These are phyloP conservation scores for Pangasius mekongensis DNA, from an alignment of 2,797 vertebrate species.

Conservation along the genomic window DNA sequence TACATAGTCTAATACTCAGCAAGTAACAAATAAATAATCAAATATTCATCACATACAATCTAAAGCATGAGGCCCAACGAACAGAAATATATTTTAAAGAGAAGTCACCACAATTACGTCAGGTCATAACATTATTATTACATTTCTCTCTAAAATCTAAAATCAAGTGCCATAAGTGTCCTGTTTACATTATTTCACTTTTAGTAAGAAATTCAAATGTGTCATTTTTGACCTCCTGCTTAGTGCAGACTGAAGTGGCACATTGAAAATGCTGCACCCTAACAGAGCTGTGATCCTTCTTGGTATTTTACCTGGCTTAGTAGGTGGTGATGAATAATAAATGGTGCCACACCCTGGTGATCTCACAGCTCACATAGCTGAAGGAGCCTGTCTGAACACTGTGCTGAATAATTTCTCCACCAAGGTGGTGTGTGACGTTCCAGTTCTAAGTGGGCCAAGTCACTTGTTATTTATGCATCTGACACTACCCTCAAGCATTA, in stretches of 20 bases:
- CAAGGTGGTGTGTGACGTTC: constrained; percentile 2
- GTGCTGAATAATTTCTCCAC: constrained; percentile 20
- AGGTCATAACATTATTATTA: neutral
- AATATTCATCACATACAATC: neutral
- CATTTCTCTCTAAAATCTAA: neutral
- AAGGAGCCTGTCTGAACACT: neutral
- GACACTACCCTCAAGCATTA: constrained; percentile 9
- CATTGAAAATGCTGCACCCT: neutral
- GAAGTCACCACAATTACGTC: neutral
- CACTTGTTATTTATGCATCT: constrained; percentile 19
- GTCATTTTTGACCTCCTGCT: neutral
- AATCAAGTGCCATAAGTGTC: neutral
- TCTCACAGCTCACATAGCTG: constrained; percentile 3
- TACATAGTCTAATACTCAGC: neutral
- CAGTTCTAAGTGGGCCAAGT: constrained; percentile 24
- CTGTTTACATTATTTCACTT: neutral
- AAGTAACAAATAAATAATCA: neutral
- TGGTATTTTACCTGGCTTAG: constrained; percentile 14
- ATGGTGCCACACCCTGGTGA: neutral
- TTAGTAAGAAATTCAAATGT: neutral
- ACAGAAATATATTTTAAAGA: neutral
- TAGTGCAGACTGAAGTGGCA: neutral
- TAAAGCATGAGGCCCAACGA: neutral
- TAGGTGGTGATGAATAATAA: constrained; percentile 35
- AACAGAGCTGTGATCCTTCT: neutral